Evolutionary conservation across 2,888 invertebrate genomes (phyloP).

Genomic region (Mechanitis mazaeus): DNA sequence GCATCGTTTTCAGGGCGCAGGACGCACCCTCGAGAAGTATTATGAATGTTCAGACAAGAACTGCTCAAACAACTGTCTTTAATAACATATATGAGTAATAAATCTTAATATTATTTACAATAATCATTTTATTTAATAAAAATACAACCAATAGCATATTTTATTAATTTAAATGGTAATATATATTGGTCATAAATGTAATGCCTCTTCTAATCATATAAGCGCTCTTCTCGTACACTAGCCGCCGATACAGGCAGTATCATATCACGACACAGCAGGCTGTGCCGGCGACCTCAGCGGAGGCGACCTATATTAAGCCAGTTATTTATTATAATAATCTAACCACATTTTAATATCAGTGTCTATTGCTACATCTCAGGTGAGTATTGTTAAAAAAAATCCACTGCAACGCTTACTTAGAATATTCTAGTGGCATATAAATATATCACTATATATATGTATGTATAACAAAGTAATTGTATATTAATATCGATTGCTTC

Average conservation of each 20-base stretch:
- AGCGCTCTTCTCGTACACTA: slow-evolving; percentile 49
- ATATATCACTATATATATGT: slow-evolving; percentile 18
- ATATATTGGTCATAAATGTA: slow-evolving; percentile 5
- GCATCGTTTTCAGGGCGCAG: slow-evolving; percentile 70
- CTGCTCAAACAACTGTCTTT: slow-evolving; percentile 6
- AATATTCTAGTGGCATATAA: slow-evolving; percentile 14
- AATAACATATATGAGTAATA: neutral
- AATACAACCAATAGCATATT: neutral
- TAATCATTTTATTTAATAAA: neutral
- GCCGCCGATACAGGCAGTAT: slow-evolving; percentile 62
- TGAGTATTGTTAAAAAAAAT: slow-evolving; percentile 32
- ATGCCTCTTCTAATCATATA: slow-evolving; percentile 45
- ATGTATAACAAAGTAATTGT: slow-evolving; percentile 13
- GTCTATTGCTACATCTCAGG: slow-evolving; percentile 33
- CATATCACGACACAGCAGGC: slow-evolving; percentile 65
- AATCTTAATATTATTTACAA: neutral
- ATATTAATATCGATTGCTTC: slow-evolving; percentile 22
- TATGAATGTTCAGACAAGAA: slow-evolving; percentile 56
- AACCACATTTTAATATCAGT: slow-evolving; percentile 28
- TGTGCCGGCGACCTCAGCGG: slow-evolving; percentile 61
- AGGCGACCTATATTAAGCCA: slow-evolving; percentile 46
- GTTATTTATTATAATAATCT: slow-evolving; percentile 25
- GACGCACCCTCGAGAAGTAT: slow-evolving; percentile 53
- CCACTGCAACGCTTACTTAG: slow-evolving; percentile 42
- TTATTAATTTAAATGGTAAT: neutral